These are phyloP conservation scores for Mastigias papua DNA, from an alignment of 30 jellyfish, hydroid and myxozoan species.

Conservation along the genomic window DNA sequence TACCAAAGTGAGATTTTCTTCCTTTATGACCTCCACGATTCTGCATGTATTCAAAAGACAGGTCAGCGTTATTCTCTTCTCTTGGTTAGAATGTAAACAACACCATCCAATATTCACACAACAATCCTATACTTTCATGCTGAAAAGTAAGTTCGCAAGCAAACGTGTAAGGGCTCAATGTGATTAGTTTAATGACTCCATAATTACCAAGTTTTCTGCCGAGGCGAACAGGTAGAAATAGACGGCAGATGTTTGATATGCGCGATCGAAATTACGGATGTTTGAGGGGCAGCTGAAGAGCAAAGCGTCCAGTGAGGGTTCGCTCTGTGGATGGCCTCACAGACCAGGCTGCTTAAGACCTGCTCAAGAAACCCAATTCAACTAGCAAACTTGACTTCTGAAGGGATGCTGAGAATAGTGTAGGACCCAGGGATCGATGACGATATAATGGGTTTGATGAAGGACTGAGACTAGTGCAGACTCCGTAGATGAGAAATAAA, in stretches of 20 bases:
- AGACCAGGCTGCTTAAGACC: background rate
- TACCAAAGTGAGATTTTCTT: constrained; percentile 25
- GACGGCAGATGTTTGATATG: constrained; percentile 56
- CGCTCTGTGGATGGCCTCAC: background rate
- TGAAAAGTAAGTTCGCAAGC: constrained; percentile 2
- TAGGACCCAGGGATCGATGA: too few relatives aligned
- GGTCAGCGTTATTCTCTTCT: background rate
- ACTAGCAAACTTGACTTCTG: too few relatives aligned
- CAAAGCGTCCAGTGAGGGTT: background rate
- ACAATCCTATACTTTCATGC: background rate
- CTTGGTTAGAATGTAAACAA: background rate
- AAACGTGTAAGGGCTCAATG: constrained; percentile 34
- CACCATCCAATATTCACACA: background rate
- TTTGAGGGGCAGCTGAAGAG: constrained; percentile 16
- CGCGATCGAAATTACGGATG: constrained; percentile 32
- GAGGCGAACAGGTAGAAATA: constrained; percentile 38
- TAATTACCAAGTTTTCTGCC: constrained; percentile 20
- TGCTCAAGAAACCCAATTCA: too few relatives aligned
- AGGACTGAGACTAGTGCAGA: too few relatives aligned
- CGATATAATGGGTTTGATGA: too few relatives aligned
- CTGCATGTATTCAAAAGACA: constrained; percentile 40
- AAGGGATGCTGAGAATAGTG: too few relatives aligned
- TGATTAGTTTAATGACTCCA: constrained; percentile 52
- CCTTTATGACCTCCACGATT: constrained; percentile 52
- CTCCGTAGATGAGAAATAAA: too few relatives aligned